Evolutionary conservation across 2,888 invertebrate genomes (phyloP).

Genomic region (Agriopis leucophaearia): DNA sequence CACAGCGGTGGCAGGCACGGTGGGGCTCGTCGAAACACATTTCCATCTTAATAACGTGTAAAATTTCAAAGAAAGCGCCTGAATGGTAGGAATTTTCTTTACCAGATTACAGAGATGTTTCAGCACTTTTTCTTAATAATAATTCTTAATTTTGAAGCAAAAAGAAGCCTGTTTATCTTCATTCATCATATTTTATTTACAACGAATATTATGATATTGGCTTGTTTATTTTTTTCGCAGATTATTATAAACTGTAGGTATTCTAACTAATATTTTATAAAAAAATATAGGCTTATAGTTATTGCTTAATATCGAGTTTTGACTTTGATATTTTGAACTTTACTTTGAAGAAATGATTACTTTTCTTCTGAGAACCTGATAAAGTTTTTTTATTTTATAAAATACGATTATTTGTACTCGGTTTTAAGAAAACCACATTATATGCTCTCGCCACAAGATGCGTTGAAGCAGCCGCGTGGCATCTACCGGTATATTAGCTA

Average conservation of each 20-base stretch:
- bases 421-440: too few species aligned
- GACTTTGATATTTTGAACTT: neutral
- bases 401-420: too few species aligned
- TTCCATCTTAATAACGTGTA: constrained; percentile 36
- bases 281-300: neutral
- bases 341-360: neutral
- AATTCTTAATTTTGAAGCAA: constrained; percentile 35
- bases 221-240: constrained; percentile 13
- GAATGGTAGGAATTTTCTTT: constrained; percentile 33
- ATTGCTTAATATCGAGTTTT: neutral
- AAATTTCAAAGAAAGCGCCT: constrained; percentile 36
- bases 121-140: constrained; percentile 33
- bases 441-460: too few species aligned
- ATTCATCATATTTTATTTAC: constrained; percentile 31
- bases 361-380: neutral
- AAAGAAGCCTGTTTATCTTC: constrained; percentile 32
- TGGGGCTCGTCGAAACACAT: constrained; percentile 33
- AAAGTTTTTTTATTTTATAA: too few species aligned
- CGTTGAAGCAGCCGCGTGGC: too few species aligned
- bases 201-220: constrained; percentile 18
- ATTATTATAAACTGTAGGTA: neutral
- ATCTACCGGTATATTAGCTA: too few species aligned
- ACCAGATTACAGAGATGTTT: constrained; percentile 37
- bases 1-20: neutral
- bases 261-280: neutral